Evolutionary conservation across 2,888 invertebrate genomes (phyloP).

Genomic region (Blera fallax): DNA sequence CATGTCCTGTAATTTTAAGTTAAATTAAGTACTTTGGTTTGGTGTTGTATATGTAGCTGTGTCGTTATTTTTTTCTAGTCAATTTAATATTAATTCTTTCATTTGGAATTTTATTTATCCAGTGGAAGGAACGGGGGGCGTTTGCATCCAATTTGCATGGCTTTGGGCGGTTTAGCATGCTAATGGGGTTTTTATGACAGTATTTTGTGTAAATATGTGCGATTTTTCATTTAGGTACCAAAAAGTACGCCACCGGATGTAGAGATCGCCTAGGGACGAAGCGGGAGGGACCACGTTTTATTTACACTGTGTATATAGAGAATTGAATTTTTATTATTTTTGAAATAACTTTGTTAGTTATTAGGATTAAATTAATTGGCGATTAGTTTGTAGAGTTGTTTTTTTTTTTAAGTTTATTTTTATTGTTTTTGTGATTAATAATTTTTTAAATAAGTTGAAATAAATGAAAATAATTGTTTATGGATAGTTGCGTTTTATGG

Average conservation of each 20-base stretch:
- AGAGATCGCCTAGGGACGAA: constrained; percentile 37
- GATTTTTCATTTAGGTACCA: constrained; percentile 55
- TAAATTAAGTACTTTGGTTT: constrained; percentile 57
- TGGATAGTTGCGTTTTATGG: neutral
- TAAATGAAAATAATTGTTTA: constrained; percentile 3
- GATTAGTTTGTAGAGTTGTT: neutral
- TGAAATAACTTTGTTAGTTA: constrained; percentile 16
- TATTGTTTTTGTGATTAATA: neutral
- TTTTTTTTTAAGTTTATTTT: constrained; percentile 17
- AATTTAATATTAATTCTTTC: constrained; percentile 56
- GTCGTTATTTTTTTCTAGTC: constrained; percentile 51
- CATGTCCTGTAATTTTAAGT: constrained; percentile 55
- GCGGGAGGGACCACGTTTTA: neutral
- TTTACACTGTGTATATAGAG: constrained; percentile 23
- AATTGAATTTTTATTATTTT: neutral
- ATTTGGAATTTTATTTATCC: constrained; percentile 52
- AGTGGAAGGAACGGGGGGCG: neutral
- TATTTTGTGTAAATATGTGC: constrained; percentile 24
- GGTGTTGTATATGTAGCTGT: constrained; percentile 16
- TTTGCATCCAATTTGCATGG: constrained; percentile 43
- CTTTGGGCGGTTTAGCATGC: constrained; percentile 53
- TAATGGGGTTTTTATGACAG: constrained; percentile 38
- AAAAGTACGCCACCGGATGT: constrained; percentile 44
- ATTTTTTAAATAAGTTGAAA: constrained; percentile 35
- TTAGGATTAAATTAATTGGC: neutral